Conservation (phyloP, 2,113 vertebrate species). For the Leiothrix lutea region DNA sequence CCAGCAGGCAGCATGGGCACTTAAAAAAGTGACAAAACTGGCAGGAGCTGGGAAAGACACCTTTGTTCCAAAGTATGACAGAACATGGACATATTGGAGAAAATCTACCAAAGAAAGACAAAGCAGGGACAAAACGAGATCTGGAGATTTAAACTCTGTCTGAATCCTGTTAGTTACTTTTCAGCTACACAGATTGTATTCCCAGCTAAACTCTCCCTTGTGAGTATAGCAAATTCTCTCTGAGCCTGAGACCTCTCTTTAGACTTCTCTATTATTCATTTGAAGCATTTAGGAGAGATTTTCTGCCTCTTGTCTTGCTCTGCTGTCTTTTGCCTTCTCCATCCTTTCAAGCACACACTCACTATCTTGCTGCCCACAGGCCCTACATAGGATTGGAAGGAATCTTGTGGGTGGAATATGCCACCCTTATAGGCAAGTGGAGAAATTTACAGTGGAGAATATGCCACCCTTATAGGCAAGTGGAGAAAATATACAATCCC, state of each 20-base stretch:
- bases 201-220: background rate
- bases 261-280: background rate
- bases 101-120: background rate
- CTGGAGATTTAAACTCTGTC: background rate
- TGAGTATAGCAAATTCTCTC: background rate
- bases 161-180: background rate
- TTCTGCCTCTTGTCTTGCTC: background rate
- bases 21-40: background rate
- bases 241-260: background rate
- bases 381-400: background rate
- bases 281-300: background rate
- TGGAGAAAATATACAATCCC: background rate
- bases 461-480: no score
- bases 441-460: background rate
- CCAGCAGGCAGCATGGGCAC: background rate
- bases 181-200: background rate
- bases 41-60: background rate
- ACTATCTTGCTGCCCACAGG: background rate
- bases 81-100: background rate
- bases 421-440: background rate
- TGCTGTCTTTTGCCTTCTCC: background rate
- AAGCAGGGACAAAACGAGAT: fast-evolving
- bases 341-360: background rate
- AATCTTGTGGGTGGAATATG: background rate
- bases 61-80: background rate